Percentiles rank a stretch among this genome's conserved stretches.
These are phyloP conservation scores for Accipiter virgatus DNA, from an alignment of 2,113 vertebrate species.

Conservation along the genomic window DNA sequence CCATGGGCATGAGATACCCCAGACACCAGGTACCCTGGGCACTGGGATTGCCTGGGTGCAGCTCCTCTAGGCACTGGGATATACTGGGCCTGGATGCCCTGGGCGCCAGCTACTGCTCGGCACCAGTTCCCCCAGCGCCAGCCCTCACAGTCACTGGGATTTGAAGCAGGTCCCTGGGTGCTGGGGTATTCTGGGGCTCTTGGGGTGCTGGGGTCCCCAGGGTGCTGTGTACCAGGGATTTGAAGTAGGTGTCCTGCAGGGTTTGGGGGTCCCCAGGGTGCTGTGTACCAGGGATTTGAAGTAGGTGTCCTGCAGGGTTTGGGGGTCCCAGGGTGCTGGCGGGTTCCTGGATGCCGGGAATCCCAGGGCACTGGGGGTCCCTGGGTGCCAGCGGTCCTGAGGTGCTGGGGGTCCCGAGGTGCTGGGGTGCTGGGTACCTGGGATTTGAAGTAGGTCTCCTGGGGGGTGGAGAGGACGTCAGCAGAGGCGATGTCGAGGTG, in stretches of 20 bases:
- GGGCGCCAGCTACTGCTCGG: neutral
- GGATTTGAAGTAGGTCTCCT: constrained; percentile 96
- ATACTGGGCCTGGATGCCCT: neutral
- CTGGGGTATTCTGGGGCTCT: no score
- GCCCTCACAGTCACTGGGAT: neutral
- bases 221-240: no score
- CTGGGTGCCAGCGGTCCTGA: no score
- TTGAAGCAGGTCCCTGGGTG: no score
- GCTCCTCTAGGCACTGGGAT: neutral
- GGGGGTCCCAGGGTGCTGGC: neutral
- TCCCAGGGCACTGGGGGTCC: no score
- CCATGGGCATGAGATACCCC: neutral
- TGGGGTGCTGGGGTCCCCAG: no score
- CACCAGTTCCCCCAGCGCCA: neutral
- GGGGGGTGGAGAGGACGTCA: constrained; percentile 92
- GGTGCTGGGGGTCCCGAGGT: neutral
- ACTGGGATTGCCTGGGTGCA: neutral
- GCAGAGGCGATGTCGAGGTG: constrained; percentile 96
- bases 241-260: no score
- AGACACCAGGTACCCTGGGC: neutral
- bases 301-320: no score
- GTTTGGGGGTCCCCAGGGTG: no score
- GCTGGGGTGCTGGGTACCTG: constrained; percentile 69
- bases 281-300: no score
- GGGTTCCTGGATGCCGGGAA: neutral